A percentile compares a stretch with the other conserved stretches of the same genome.
Conservation (phyloP, 2,113 vertebrate species). For the Phylloscopus whistleri region DNA sequence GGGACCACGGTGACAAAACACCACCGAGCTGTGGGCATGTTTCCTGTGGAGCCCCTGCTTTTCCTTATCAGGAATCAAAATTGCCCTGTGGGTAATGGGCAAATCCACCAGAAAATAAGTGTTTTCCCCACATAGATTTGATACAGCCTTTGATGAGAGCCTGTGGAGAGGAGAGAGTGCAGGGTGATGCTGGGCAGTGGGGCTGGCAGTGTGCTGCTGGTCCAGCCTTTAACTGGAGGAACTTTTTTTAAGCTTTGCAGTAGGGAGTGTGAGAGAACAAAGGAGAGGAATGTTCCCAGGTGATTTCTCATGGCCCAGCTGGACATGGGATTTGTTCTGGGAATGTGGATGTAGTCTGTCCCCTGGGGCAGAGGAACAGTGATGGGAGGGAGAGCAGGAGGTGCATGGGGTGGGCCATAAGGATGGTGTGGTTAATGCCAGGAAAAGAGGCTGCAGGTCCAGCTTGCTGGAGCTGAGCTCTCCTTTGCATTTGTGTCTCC, state of each 20-base stretch:
- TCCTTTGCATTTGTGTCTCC: background rate
- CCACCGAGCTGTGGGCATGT: background rate
- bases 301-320: background rate
- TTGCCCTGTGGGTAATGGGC: background rate
- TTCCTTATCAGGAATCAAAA: background rate
- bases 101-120: background rate
- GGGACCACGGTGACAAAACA: fast-evolving
- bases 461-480: background rate
- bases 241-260: background rate
- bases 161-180: fast-evolving
- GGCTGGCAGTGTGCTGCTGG: background rate
- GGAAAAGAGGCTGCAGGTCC: background rate
- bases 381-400: background rate
- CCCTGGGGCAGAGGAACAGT: background rate
- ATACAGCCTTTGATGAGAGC: background rate
- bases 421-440: background rate
- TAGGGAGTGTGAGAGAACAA: background rate
- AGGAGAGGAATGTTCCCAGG: background rate
- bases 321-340: fast-evolving
- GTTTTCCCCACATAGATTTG: background rate
- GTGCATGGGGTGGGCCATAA: fast-evolving
- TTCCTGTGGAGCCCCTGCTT: background rate
- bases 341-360: background rate
- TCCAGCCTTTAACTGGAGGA: background rate
- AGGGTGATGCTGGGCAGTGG: background rate